These are phyloP conservation scores for Xenopus laevis DNA, from an alignment of 2,113 vertebrate species.

Conservation along the genomic window DNA sequence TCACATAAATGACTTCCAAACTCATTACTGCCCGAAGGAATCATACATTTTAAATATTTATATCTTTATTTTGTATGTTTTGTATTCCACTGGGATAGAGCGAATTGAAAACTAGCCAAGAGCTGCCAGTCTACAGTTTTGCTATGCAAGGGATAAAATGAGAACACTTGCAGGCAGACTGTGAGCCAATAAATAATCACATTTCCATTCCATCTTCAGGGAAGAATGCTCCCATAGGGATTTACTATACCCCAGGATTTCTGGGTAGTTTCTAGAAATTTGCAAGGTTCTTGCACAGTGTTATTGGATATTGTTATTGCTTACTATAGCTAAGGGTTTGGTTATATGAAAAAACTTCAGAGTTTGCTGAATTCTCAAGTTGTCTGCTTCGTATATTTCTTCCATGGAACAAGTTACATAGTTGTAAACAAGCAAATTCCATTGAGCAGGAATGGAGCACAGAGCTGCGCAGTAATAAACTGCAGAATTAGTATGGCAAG, in stretches of 20 bases:
- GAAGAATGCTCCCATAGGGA: constrained; percentile 20
- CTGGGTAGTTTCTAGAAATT: too few relatives aligned
- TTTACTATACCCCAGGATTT: constrained; percentile 1
- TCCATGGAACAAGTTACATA: too few relatives aligned
- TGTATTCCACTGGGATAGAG: constrained; percentile 3
- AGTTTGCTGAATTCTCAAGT: too few relatives aligned
- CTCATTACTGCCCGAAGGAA: neutral
- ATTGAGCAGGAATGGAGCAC: too few relatives aligned
- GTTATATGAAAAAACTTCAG: too few relatives aligned
- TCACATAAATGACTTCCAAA: constrained; percentile 9
- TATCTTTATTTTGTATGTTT: constrained; percentile 14
- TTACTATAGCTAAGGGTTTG: too few relatives aligned
- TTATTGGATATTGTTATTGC: too few relatives aligned
- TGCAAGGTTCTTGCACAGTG: too few relatives aligned
- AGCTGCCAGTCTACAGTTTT: constrained; percentile 18
- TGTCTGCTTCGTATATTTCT: too few relatives aligned
- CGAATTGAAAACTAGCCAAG: constrained; percentile 6
- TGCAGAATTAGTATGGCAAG: too few relatives aligned
- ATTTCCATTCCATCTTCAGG: constrained; percentile 11
- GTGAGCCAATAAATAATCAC: constrained; percentile 31
- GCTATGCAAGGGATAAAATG: constrained; percentile 35
- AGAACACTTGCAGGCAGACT: constrained; percentile 27
- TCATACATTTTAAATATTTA: constrained; percentile 16
- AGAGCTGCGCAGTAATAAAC: too few relatives aligned
- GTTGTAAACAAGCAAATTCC: too few relatives aligned